A percentile compares a stretch with the other conserved stretches of the same genome.
These are phyloP conservation scores for Tortricodes alternella DNA, from an alignment of 2,888 invertebrate genomes.

Conservation along the genomic window DNA sequence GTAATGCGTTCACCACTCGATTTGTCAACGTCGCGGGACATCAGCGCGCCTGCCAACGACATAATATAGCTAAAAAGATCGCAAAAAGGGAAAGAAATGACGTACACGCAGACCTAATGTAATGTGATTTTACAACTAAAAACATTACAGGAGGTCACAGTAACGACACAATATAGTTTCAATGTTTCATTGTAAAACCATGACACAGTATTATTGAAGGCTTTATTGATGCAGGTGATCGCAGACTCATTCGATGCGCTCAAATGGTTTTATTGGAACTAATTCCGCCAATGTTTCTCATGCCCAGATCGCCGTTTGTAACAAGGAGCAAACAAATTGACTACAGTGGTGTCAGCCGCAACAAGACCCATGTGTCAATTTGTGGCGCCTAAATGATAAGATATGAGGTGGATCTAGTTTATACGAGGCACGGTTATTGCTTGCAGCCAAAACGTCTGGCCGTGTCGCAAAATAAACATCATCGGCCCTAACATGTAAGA, in stretches of 20 bases:
- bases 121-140: conserved; percentile 20
- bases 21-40: conserved; percentile 71
- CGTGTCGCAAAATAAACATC: conserved; percentile 9
- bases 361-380: conserved; percentile 23
- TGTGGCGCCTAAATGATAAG: conserved; percentile 25
- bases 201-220: not conserved
- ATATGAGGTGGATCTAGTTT: conserved; percentile 25
- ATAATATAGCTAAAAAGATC: conserved; percentile 35
- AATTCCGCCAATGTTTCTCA: conserved; percentile 28
- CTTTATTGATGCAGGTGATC: conserved; percentile 25
- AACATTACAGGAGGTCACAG: not conserved
- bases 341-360: conserved; percentile 17
- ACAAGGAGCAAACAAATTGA: conserved; percentile 15
- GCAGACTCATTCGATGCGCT: conserved; percentile 15
- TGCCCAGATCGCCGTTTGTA: conserved; percentile 17
- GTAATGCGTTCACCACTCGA: conserved; percentile 58
- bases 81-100: conserved; percentile 26
- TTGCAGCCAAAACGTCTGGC: not conserved
- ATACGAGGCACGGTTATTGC: conserved; percentile 15
- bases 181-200: not conserved
- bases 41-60: conserved; percentile 59
- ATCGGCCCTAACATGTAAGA: too few relatives aligned
- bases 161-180: too few relatives aligned
- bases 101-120: conserved; percentile 19
- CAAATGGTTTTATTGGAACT: conserved; percentile 22